Evolutionary conservation across 2,113 vertebrate genomes (phyloP).

Genomic region (Ailuropoda melanoleuca): DNA sequence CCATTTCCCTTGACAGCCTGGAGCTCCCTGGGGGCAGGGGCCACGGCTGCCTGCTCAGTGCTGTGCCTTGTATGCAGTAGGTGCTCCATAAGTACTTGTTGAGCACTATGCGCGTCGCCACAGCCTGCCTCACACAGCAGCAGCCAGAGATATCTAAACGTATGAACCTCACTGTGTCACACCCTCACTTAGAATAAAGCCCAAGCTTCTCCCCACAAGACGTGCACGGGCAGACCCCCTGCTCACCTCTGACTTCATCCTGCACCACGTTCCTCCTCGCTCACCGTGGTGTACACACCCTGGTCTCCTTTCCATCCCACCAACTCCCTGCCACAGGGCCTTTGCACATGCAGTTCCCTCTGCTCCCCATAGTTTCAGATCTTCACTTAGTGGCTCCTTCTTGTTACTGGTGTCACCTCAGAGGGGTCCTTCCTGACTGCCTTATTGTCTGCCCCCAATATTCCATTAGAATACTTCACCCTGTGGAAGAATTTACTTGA

Average conservation of each 20-base stretch:
- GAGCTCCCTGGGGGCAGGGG: background rate
- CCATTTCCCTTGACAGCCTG: background rate
- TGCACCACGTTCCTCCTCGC: background rate
- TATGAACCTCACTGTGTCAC: background rate
- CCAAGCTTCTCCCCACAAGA: background rate
- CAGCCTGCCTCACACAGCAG: background rate
- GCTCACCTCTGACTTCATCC: background rate
- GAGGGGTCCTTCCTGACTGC: background rate
- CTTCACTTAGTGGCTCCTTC: background rate
- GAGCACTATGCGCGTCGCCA: background rate
- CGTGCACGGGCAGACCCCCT: background rate
- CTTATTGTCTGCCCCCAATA: fast-evolving
- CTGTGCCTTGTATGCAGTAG: background rate
- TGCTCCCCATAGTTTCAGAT: background rate
- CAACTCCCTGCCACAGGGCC: background rate
- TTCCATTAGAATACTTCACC: background rate
- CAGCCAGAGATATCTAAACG: background rate
- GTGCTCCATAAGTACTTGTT: background rate
- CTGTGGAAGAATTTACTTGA: background rate
- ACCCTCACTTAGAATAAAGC: background rate
- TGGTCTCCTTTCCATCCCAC: background rate
- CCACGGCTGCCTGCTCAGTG: background rate
- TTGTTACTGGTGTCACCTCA: background rate
- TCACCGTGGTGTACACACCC: background rate
- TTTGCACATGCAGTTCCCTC: background rate